Percentiles rank a stretch among this genome's conserved stretches.
Evolutionary conservation across 37 sponge, comb jelly and placozoan species (phyloP).

Genomic region (Petrosia ficiformis): DNA sequence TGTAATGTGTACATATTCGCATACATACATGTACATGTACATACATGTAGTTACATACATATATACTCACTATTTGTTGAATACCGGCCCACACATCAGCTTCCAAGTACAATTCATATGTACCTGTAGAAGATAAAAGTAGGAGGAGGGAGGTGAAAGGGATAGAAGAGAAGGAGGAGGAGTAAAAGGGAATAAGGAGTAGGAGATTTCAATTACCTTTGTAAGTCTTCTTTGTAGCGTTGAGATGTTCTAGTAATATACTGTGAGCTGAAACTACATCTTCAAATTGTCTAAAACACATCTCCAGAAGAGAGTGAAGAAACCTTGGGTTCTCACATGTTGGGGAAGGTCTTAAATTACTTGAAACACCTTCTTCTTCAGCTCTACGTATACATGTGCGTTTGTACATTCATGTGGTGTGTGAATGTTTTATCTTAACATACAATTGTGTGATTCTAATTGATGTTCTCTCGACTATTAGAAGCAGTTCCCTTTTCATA

Average conservation of each 20-base stretch:
- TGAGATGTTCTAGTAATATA: conserved; percentile 52
- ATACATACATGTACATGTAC: background rate
- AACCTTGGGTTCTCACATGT: conserved; percentile 62
- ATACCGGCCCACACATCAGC: conserved; percentile 73
- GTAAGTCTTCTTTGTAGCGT: conserved; percentile 31
- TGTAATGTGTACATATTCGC: too few species aligned
- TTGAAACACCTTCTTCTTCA: background rate
- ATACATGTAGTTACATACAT: background rate
- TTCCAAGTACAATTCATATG: conserved; percentile 53
- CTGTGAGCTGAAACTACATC: conserved; percentile 84
- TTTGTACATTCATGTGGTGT: too few species aligned
- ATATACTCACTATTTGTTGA: conserved; percentile 66
- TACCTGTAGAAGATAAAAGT: conserved; percentile 16
- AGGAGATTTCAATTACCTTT: too few species aligned
- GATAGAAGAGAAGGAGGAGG: too few species aligned
- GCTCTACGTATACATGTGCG: conserved; percentile 3
- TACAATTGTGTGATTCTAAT: background rate
- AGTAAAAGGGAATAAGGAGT: background rate
- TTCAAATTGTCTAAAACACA: conserved; percentile 77
- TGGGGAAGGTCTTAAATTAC: background rate
- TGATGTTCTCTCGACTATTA: conserved; percentile 54
- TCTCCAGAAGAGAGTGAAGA: conserved; percentile 69
- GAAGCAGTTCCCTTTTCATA: conserved; percentile 55
- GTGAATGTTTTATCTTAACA: too few species aligned
- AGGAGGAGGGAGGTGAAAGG: too few species aligned